Conservation (phyloP, 2,113 vertebrate genomes). For the Tinamus guttatus region DNA sequence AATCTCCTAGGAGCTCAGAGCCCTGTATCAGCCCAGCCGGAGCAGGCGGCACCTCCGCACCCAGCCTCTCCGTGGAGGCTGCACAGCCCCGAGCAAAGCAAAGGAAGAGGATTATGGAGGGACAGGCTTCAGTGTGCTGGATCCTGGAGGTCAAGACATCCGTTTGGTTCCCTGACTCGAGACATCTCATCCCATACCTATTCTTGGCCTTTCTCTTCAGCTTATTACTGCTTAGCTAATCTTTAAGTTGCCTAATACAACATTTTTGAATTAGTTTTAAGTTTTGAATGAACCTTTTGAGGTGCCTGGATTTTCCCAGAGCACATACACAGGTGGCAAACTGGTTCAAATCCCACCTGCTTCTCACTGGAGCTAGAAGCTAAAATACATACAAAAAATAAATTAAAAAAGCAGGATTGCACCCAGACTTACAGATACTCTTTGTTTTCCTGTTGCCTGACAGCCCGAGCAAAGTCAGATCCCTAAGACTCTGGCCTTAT, state of each 20-base stretch:
- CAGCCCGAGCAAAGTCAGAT: neutral
- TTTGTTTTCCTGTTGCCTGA: conserved; percentile 8
- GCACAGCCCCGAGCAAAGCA: neutral
- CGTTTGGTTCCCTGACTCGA: neutral
- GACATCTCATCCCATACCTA: neutral
- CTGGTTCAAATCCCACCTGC: neutral
- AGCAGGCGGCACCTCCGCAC: no score
- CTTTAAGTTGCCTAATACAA: neutral
- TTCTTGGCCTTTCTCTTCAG: neutral
- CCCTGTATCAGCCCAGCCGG: accelerated
- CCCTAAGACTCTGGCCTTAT: neutral
- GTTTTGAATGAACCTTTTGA: neutral
- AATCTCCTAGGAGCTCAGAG: neutral
- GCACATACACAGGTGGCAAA: neutral
- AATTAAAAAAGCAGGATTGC: neutral
- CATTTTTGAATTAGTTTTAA: neutral
- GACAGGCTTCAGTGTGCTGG: accelerated
- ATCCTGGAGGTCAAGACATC: accelerated
- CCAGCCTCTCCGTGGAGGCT: neutral
- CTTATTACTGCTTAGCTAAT: neutral
- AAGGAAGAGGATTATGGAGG: neutral
- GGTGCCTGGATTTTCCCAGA: neutral
- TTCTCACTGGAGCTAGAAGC: neutral
- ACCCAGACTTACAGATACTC: neutral
- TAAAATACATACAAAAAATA: neutral